phyloP scores from a whole-genome alignment of 2,888 invertebrate genomes.

The Luperina nickerlii region DNA sequence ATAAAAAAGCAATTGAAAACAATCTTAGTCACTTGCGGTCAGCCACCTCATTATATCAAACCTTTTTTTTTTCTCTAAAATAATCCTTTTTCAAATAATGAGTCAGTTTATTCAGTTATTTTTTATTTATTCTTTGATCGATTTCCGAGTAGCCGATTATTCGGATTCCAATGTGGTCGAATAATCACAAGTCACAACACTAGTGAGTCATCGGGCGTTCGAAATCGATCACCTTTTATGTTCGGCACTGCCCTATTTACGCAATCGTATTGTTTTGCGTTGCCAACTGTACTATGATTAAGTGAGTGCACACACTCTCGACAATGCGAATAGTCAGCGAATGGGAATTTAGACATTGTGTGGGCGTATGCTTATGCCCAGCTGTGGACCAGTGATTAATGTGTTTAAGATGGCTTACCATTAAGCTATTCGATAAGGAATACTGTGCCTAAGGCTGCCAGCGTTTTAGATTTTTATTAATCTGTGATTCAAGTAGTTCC shows the following conservation, averaged over 20 bases:
- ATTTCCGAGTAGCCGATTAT: conserved; percentile 53
- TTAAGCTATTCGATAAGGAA: neutral
- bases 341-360: conserved; percentile 33
- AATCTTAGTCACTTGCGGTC: conserved; percentile 59
- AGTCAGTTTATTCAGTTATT: conserved; percentile 49
- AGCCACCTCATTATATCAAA: conserved; percentile 51
- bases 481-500: neutral
- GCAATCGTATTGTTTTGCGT: conserved; percentile 65
- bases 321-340: conserved; percentile 34
- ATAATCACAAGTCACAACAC: conserved; percentile 47
- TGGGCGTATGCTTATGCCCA: conserved; percentile 24
- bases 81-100: conserved; percentile 51
- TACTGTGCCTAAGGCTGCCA: neutral
- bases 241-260: conserved; percentile 63
- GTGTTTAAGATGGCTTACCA: conserved; percentile 6
- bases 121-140: conserved; percentile 51
- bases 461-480: neutral
- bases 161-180: conserved; percentile 51
- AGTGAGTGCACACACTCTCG: conserved; percentile 30
- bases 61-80: conserved; percentile 48
- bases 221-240: conserved; percentile 58
- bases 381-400: conserved; percentile 27
- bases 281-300: conserved; percentile 57
- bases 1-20: conserved; percentile 42
- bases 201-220: conserved; percentile 60